Base-by-base conservation (phyloP, 2,113 vertebrate species). In the Prietella phreatophila region DNA sequence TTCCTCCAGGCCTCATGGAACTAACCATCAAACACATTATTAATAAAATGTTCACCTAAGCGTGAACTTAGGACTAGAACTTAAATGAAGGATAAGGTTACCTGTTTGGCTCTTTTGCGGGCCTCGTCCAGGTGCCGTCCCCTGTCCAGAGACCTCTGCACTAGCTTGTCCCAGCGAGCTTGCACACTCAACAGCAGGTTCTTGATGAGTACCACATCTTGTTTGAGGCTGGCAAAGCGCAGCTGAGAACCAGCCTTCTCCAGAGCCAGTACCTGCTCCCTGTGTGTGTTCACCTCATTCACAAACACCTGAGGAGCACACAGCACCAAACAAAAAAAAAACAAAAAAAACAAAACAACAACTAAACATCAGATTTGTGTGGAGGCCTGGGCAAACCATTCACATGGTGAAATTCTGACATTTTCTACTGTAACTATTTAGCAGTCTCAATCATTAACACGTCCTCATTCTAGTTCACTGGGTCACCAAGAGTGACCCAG, bases 1-100 rank as follows among this genome's bases (percentile, higher is more conserved):
- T 99, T 99, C 94, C 97, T 98, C 98, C 97, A 99, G 90, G 98
- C 97, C 94, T 99, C 98, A 0, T 99, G 96, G 94, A 99, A 99
- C 98, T 99, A 91, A 25, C 25, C 5, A 78, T 2, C 53, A 84
- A 84, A 47, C 0, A 69, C 11, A 69, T 80, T 4, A 87, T 33
- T 3, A 67, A 76, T 20, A 50, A 22, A 61, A 7, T 17, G 3
- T 50, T 58, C 27, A 58, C 19, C 15, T n/a, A 14, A 50, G 47
- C 47, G 47, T 50, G 47, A 50, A 50, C 47, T 50, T 50, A 50
- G 47, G 47, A 50, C 47, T 50, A 50, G 47, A 50, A 50, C 47
- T 50, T 50, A 50, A 50, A 50, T 22, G 53, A 56, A 53, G 50
- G 19, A 78, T 27, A 86, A 36, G 20, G 36, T 47, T 95, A 99